Conservation (phyloP, 1,140 invertebrate species). For the Panulirus ornatus region DNA sequence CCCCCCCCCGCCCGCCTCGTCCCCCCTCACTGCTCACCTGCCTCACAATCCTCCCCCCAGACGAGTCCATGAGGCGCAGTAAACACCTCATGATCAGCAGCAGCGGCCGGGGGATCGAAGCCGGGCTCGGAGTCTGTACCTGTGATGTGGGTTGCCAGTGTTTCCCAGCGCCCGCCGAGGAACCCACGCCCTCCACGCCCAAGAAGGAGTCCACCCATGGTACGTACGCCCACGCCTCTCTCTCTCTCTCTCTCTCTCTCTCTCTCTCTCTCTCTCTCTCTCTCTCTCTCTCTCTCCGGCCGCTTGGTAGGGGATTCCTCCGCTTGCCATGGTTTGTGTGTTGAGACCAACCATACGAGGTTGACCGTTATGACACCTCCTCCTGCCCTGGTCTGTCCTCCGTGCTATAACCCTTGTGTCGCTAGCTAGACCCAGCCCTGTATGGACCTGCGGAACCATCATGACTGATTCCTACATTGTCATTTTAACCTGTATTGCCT, state of each 20-base stretch:
- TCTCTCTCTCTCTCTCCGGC: constrained; percentile 10
- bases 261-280: background rate
- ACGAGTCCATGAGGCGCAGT: background rate
- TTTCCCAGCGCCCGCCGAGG: background rate
- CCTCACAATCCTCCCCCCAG: background rate
- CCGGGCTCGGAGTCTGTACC: constrained; percentile 11
- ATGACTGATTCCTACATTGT: too few species aligned
- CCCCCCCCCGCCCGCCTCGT: background rate
- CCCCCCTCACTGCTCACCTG: background rate
- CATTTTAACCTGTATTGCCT: too few species aligned
- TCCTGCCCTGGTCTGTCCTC: too few species aligned
- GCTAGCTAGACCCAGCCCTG: too few species aligned
- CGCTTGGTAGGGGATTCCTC: too few species aligned
- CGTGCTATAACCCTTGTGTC: too few species aligned
- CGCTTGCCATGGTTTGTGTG: too few species aligned
- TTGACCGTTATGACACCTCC: too few species aligned
- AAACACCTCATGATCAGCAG: background rate
- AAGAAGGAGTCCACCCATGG: background rate
- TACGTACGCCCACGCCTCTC: background rate
- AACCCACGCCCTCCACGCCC: background rate
- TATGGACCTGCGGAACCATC: too few species aligned
- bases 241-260: background rate
- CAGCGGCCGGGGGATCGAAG: background rate
- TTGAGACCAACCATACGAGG: too few species aligned
- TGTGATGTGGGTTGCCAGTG: constrained; percentile 7